Evolutionary conservation across 2,797 vertebrate species (phyloP), one percentile per base, ranked within the genome.

Genomic region (Sebastes itinus): DNA sequence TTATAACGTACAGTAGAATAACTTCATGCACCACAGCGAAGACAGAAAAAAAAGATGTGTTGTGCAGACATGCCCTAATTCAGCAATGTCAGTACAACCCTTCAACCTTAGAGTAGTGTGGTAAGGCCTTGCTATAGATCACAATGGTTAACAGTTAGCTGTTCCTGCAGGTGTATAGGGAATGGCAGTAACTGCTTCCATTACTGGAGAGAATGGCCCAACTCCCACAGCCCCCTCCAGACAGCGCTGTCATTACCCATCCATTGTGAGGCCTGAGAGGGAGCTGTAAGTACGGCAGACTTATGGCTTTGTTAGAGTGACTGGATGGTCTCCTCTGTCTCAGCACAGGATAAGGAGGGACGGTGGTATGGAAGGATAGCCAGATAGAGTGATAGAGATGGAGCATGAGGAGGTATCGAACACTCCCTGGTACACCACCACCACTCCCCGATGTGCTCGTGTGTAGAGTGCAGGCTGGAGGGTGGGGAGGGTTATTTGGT

Each of bases 401-500:
- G 87, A 88, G 86, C 72, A 78, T 68, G 86, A 73, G 84, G 82
- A 89, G 83, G 86, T 90, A 94, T 93, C 74, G 68, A 91, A 91
- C 85, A 75, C 71, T 72, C 81, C 67, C 22, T 42, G 27, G 76
- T 84, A 73, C 65, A 71, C 73, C 83, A 35, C 86, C 33, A 8
- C 84, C 71, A 52, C 72, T 77, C 77, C 82, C 84, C 35, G 49
- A 82, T 82, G 87, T 88, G 87, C 83, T 88, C 22, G 60, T 72
- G 83, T 89, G 88, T 85, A 88, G 94, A 86, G 94, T 87, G 86
- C 83, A 70, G 76, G 91, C 92, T 93, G 91, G 95, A 91, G 92
- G 90, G 85, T 84, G 85, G 86, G 93, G 89, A 86, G 91, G 93
- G 92, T 95, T 97, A 96, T 95, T 95, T 95, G 94, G 92, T 97